Percentiles rank a stretch among this genome's conserved stretches.
These are phyloP conservation scores for Acrobasis suavella DNA, from an alignment of 2,888 invertebrate species.

Conservation along the genomic window DNA sequence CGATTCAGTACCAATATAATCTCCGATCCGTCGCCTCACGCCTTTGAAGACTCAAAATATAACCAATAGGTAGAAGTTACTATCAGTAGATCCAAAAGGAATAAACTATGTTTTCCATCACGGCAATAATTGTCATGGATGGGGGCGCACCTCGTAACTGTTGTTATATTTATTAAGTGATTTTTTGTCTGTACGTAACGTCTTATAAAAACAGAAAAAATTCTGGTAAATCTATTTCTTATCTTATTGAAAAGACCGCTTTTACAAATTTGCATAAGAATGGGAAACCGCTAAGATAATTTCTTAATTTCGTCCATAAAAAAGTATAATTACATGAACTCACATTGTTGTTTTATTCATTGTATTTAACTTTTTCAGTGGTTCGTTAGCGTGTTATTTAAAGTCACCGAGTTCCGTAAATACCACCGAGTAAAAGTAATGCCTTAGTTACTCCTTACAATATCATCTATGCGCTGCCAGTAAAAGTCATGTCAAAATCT, in stretches of 20 bases:
- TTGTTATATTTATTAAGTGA: slow-evolving; percentile 3
- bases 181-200: slow-evolving; percentile 2
- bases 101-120: slow-evolving; percentile 28
- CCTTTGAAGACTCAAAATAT: neutral
- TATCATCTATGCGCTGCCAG: too few relatives aligned
- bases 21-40: neutral
- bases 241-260: neutral
- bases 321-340: neutral
- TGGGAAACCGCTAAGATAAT: slow-evolving; percentile 7
- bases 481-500: too few relatives aligned
- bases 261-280: slow-evolving; percentile 10
- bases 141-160: slow-evolving; percentile 12
- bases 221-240: neutral
- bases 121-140: slow-evolving; percentile 24
- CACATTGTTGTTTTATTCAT: too few relatives aligned
- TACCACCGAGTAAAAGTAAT: too few relatives aligned
- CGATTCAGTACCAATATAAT: too few relatives aligned
- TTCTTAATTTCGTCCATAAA: neutral
- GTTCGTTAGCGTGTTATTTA: too few relatives aligned
- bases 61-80: too few relatives aligned
- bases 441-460: too few relatives aligned
- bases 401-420: too few relatives aligned
- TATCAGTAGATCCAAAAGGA: neutral
- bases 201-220: slow-evolving; percentile 5
- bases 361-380: too few relatives aligned